phyloP scores from a whole-genome alignment of 2,888 invertebrate species.

The Paralinhomoeus sp. region DNA sequence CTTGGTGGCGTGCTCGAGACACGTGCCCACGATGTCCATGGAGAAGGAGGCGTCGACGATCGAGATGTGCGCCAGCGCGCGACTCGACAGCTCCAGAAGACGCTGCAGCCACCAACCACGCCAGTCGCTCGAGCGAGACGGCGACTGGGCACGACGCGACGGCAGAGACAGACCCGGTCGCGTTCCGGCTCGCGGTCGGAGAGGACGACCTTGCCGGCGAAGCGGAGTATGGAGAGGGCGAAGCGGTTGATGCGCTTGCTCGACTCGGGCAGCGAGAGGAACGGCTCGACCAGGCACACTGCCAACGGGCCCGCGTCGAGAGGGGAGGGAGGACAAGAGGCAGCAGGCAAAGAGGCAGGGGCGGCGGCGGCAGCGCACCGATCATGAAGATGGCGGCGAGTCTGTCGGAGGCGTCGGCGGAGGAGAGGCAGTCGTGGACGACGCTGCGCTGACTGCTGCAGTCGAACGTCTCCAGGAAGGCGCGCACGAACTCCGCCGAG shows the following conservation, averaged over 20 bases:
- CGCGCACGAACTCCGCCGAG: constrained; percentile 7
- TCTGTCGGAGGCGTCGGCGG: constrained; percentile 5
- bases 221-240: constrained; percentile 70
- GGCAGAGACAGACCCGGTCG: too few species aligned
- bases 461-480: constrained; percentile 9
- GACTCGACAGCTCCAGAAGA: constrained; percentile 82
- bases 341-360: too few species aligned
- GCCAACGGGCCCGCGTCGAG: too few species aligned
- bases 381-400: constrained; percentile 12
- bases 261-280: constrained; percentile 56
- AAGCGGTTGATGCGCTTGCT: constrained; percentile 65
- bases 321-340: too few species aligned
- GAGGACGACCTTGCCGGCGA: too few species aligned
- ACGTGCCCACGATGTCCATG: constrained; percentile 3
- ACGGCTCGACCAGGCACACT: constrained; percentile 78
- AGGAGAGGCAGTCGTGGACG: constrained; percentile 7
- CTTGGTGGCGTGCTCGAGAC: not conserved
- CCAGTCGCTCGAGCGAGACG: too few species aligned
- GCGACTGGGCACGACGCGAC: too few species aligned
- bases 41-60: constrained; percentile 31
- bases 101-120: too few species aligned
- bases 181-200: too few species aligned
- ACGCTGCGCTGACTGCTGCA: constrained; percentile 7
- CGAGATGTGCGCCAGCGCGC: constrained; percentile 65
- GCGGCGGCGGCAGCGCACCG: too few species aligned